Evolutionary conservation across 64 coral and sea anemone species (phyloP), one percentile per base, ranked within the genome.

Genomic region (Pocillopora damicornis): DNA sequence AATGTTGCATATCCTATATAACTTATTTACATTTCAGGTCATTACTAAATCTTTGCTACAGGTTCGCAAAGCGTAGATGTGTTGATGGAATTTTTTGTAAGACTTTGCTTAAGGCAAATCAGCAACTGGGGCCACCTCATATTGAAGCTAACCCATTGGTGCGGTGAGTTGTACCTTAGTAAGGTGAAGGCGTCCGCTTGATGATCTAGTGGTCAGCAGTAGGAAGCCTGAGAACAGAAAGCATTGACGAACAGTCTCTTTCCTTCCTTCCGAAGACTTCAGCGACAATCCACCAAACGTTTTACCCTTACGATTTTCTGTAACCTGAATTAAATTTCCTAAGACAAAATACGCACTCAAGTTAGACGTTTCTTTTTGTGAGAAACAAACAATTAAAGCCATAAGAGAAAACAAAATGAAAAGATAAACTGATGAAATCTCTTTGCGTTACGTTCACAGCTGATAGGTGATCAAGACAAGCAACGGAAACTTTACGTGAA

Each of bases 321-420:
- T 91, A n/a, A 98, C 83, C 73, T 98, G 93, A 81, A 98, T 98
- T 30, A 98, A 78, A 68, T 90, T 98, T 58, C 96, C 96, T 98
- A n/a, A 26, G 71, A 61, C 58, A 36, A 62, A 34, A 76, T 60
- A 89, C 36, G 35, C 60, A 34, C 15, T 63, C 6, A 83, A 34
- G 67, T 25, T 10, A 58, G 4, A 18, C 15, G 22, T 58, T 18
- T 59, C 58, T 59, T 1, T 69, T 23, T 22, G 5, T 10, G 66
- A 17, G 15, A 18, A 22, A 15, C 1, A 15, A 66, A 66, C 15
- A 66, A 66, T 18, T 5, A 66, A 17, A 66, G 13, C 63, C 13
- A 22, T 8, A 1, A 67, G 64, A 16, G 7, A 20, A 16, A 18
- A 20, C 63, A 67, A 16, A 18, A 69, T 7, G 23, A 15, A 67